Conservation (phyloP, 2,888 invertebrate species). For the Venustoraphidia nigricollis region DNA sequence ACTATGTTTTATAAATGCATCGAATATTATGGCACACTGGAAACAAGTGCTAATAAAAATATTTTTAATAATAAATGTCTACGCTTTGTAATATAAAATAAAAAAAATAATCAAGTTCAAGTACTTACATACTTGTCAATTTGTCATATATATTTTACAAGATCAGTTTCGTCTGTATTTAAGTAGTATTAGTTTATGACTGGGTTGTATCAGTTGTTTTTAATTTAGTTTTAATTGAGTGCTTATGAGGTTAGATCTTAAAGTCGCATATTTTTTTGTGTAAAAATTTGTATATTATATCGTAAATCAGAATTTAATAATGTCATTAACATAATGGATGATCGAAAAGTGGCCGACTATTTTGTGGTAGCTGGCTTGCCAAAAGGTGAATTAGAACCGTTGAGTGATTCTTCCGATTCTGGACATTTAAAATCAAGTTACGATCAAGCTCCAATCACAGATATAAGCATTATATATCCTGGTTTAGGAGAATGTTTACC, state of each 20-base stretch:
- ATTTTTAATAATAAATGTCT: no score
- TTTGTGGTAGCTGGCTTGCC: slow-evolving; percentile 96
- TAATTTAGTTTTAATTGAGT: no score
- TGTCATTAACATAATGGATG: slow-evolving; percentile 46
- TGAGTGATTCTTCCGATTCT: slow-evolving; percentile 63
- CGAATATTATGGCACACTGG: no score
- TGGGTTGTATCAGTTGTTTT: no score
- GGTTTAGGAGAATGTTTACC: slow-evolving; percentile 75
- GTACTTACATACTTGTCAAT: no score
- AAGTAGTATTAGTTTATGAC: background rate
- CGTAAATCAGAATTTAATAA: slow-evolving; percentile 1
- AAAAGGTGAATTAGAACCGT: slow-evolving; percentile 50
- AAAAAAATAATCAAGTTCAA: no score
- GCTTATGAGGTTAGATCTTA: background rate
- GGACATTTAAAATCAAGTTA: slow-evolving; percentile 65
- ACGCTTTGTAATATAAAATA: no score
- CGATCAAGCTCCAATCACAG: slow-evolving; percentile 86
- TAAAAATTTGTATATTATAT: background rate
- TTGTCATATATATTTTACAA: no score
- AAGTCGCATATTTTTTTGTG: background rate
- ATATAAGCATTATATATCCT: slow-evolving; percentile 85
- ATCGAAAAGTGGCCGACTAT: slow-evolving; percentile 86
- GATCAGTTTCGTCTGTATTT: no score
- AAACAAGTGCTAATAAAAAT: no score
- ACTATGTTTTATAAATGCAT: no score